Evolutionary conservation across 2,113 vertebrate genomes (phyloP).

Genomic region (Cnemophilus loriae): DNA sequence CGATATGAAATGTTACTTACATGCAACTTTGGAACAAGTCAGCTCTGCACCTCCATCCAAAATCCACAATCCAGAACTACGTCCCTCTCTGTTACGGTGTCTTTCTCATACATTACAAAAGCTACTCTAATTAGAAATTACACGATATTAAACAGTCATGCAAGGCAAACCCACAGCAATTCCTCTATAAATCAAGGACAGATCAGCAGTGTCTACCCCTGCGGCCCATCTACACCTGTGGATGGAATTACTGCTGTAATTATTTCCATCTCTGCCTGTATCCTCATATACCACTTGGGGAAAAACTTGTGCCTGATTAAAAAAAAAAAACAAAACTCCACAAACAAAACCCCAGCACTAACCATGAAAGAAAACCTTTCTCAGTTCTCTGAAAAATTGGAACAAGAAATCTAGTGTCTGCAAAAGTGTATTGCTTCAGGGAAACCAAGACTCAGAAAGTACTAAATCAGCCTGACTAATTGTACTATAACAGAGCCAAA

Average conservation of each 20-base stretch:
- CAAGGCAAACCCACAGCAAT: background rate
- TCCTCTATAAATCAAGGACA: background rate
- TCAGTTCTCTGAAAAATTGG: background rate
- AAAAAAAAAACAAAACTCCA: background rate
- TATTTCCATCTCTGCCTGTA: background rate
- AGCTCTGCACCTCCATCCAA: background rate
- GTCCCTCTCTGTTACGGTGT: fast-evolving
- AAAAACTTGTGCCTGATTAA: background rate
- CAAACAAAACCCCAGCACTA: background rate
- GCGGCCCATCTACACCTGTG: background rate
- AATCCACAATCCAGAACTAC: background rate
- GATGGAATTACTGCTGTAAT: background rate
- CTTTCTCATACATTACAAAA: background rate
- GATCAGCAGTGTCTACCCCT: background rate
- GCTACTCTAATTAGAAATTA: background rate
- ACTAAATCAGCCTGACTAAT: background rate
- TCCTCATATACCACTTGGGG: background rate
- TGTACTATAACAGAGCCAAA: background rate
- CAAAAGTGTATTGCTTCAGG: background rate
- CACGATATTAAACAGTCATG: background rate
- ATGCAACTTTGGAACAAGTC: background rate
- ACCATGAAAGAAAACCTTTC: background rate
- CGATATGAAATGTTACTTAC: background rate
- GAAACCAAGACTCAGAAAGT: background rate
- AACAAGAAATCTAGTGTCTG: background rate